phyloP scores from a whole-genome alignment of 2,113 vertebrate genomes.

The Cavia aperea region DNA sequence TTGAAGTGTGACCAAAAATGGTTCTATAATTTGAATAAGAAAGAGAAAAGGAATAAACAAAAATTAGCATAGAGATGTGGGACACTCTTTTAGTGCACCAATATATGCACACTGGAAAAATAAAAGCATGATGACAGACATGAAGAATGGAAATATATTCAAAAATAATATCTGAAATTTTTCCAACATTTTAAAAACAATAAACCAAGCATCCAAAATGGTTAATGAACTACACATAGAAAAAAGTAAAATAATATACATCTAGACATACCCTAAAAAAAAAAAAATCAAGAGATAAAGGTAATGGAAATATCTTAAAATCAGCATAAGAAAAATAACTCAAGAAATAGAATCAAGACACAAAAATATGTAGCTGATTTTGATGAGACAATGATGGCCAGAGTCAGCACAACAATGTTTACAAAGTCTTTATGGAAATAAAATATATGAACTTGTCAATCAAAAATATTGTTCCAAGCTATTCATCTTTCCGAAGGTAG shows the following conservation, averaged over 20 bases:
- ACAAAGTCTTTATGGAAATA: background rate
- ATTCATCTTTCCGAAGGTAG: background rate
- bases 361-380: background rate
- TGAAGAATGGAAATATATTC: background rate
- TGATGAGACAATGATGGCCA: background rate
- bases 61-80: background rate
- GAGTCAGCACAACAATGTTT: background rate
- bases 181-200: background rate
- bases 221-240: background rate
- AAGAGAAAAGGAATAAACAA: background rate
- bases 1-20: background rate
- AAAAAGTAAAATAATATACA: background rate
- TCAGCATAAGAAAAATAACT: background rate
- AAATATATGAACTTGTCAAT: background rate
- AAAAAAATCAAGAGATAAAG: background rate
- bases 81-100: background rate
- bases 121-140: background rate
- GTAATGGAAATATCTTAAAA: background rate
- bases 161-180: background rate
- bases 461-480: background rate
- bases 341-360: background rate
- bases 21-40: background rate
- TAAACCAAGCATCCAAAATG: background rate
- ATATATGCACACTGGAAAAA: background rate
- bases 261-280: background rate